These are phyloP conservation scores for Lepidurus apus DNA, from an alignment of 1,140 invertebrate species.

Conservation along the genomic window DNA sequence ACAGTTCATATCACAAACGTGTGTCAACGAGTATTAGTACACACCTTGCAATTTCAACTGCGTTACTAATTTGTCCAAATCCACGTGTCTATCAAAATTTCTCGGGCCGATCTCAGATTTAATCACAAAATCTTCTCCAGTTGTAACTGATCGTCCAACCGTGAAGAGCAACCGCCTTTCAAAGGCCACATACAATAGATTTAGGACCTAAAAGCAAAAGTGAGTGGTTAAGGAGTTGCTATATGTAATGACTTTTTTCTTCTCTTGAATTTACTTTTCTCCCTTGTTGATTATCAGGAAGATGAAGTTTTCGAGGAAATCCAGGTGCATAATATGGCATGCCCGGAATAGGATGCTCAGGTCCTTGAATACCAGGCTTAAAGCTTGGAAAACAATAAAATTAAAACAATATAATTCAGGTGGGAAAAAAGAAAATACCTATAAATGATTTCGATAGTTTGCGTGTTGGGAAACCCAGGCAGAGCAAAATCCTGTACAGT, in stretches of 20 bases:
- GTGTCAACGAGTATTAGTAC: not conserved
- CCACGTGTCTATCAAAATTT: not conserved
- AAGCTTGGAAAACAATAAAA: conserved; percentile 55
- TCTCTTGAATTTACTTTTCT: conserved; percentile 47
- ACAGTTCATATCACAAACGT: not conserved
- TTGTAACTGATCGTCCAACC: conserved; percentile 77
- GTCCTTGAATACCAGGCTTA: conserved; percentile 71
- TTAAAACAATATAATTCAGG: not conserved
- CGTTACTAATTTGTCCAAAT: not conserved
- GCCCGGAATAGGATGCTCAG: conserved; percentile 75
- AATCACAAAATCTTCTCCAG: conserved; percentile 79
- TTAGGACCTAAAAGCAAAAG: conserved; percentile 49
- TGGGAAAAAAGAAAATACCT: conserved; percentile 55
- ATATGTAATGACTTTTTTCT: not conserved
- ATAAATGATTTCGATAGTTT: conserved; percentile 78
- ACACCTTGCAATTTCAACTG: conserved; percentile 4
- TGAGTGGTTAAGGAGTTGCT: not conserved
- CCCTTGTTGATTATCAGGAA: conserved; percentile 71
- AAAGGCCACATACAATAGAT: conserved; percentile 72
- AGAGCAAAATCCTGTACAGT: conserved; percentile 61
- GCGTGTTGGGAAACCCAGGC: conserved; percentile 60
- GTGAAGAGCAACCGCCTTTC: conserved; percentile 78
- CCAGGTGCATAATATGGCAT: conserved; percentile 77
- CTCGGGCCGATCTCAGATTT: conserved; percentile 39
- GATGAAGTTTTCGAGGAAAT: conserved; percentile 72